Percentiles rank a stretch among this genome's conserved stretches.
Evolutionary conservation across 92 coral and sea anemone species (phyloP).

Genomic region (Epizoanthus scotinus): DNA sequence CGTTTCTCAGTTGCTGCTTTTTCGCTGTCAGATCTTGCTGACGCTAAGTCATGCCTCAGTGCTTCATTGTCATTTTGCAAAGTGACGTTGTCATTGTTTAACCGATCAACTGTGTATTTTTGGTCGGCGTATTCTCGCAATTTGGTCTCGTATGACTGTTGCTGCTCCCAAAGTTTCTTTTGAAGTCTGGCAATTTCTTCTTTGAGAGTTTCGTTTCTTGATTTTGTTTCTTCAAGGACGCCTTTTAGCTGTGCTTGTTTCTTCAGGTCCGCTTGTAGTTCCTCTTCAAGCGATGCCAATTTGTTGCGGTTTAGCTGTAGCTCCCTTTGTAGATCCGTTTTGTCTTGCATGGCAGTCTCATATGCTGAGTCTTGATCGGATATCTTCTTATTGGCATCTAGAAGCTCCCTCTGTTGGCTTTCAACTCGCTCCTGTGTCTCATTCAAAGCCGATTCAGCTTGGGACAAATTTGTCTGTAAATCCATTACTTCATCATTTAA

Average conservation of each 20-base stretch:
- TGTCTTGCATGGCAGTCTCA: constrained; percentile 74
- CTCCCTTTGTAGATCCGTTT: constrained; percentile 80
- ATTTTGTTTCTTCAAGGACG: constrained; percentile 72
- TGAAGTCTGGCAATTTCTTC: constrained; percentile 89
- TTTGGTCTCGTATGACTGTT: constrained; percentile 66
- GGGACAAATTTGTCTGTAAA: constrained; percentile 70
- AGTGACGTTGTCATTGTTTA: constrained; percentile 72
- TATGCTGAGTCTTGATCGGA: constrained; percentile 86
- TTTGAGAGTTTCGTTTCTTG: constrained; percentile 83
- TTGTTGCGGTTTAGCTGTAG: constrained; percentile 69
- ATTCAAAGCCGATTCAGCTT: constrained; percentile 62
- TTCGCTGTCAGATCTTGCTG: constrained; percentile 70
- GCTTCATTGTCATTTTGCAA: constrained; percentile 67
- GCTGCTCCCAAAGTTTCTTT: constrained; percentile 75
- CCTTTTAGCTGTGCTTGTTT: constrained; percentile 91
- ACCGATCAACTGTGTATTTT: constrained; percentile 69
- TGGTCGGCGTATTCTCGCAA: constrained; percentile 70
- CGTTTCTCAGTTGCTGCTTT: constrained; percentile 69
- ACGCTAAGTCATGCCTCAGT: constrained; percentile 69
- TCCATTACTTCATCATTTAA: constrained; percentile 77
- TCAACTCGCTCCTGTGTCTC: constrained; percentile 73
- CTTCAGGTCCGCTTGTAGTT: constrained; percentile 79
- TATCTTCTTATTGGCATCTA: constrained; percentile 82
- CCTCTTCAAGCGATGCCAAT: constrained; percentile 78
- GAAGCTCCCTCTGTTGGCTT: constrained; percentile 75